These are phyloP conservation scores for Poecile montanus DNA, from an alignment of 2,797 vertebrate genomes.

Conservation along the genomic window DNA sequence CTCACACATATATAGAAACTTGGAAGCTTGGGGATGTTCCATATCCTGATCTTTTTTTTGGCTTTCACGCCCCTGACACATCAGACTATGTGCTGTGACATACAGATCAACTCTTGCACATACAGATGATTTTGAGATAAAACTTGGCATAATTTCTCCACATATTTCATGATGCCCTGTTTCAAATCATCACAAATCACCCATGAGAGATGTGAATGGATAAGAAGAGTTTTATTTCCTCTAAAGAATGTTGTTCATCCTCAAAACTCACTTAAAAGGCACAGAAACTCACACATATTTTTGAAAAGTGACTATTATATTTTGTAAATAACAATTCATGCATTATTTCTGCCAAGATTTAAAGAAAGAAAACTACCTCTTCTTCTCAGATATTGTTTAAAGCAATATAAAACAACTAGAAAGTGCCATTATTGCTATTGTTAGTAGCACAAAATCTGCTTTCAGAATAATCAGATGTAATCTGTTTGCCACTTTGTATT, in stretches of 20 bases:
- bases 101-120: rapidly evolving
- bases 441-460: neutral
- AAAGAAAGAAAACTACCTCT: neutral
- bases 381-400: neutral
- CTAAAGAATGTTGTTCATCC: neutral
- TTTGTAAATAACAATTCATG: neutral
- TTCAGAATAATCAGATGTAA: neutral
- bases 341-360: neutral
- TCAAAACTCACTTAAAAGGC: neutral
- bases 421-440: neutral
- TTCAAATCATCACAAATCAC: neutral
- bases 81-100: neutral
- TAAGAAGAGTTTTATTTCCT: neutral
- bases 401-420: neutral
- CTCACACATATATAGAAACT: neutral
- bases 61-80: neutral
- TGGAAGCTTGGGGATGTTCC: neutral
- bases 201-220: neutral
- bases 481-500: neutral
- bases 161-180: neutral
- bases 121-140: neutral
- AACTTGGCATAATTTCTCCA: neutral
- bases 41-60: neutral
- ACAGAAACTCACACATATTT: neutral
- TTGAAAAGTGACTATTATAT: neutral